Conservation (phyloP, 2,797 vertebrate genomes). For the Notoglanidium macrostoma region DNA sequence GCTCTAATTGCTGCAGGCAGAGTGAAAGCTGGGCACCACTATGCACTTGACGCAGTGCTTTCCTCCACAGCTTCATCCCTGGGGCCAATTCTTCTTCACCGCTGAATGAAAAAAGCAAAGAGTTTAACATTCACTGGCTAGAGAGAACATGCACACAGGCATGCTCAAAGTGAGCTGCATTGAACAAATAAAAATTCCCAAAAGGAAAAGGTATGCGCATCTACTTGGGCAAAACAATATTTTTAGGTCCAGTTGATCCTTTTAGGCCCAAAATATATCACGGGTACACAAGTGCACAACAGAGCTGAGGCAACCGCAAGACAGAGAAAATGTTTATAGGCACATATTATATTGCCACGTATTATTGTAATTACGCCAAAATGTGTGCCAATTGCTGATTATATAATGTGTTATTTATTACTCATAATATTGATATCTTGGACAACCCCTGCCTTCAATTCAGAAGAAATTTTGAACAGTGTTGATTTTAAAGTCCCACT, state of each 20-base stretch:
- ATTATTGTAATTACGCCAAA: neutral
- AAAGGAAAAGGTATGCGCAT: neutral
- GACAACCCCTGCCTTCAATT: neutral
- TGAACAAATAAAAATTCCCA: neutral
- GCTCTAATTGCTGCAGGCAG: constrained; percentile 88
- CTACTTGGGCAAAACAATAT: neutral
- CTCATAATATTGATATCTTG: neutral
- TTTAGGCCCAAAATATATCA: neutral
- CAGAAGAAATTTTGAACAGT: neutral
- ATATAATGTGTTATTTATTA: neutral
- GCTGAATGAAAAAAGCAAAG: constrained; percentile 66
- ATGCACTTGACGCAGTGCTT: constrained; percentile 81
- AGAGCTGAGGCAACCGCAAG: neutral
- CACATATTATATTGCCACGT: neutral
- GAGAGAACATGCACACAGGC: constrained; percentile 44
- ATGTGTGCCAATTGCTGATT: neutral
- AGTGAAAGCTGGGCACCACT: constrained; percentile 87
- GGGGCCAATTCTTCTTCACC: constrained; percentile 86
- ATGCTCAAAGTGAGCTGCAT: too few relatives aligned
- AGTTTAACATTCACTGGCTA: constrained; percentile 50
- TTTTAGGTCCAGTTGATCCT: neutral
- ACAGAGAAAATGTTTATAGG: neutral
- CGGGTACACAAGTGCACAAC: neutral
- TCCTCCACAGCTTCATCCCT: constrained; percentile 86
- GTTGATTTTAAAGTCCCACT: neutral